Percentiles rank a stretch among this genome's conserved stretches.
phyloP scores from a whole-genome alignment of 2,113 vertebrate species.

The Orycteropus afer region DNA sequence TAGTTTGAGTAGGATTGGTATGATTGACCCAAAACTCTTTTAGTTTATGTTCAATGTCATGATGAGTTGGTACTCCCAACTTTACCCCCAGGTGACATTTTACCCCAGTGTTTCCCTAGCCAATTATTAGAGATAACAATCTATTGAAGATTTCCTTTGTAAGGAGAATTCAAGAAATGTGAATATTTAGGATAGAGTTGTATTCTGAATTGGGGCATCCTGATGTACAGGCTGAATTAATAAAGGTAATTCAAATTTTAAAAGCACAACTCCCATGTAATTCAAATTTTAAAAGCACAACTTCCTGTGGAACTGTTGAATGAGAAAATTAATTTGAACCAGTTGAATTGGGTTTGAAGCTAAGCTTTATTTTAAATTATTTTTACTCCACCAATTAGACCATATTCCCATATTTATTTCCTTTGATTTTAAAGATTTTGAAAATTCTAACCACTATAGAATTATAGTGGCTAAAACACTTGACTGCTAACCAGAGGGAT shows the following conservation, averaged over 20 bases:
- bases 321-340: constrained; percentile 15
- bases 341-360: background rate
- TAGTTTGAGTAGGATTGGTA: too few species aligned
- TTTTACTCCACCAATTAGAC: background rate
- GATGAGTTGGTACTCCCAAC: background rate
- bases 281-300: constrained; percentile 22
- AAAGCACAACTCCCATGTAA: constrained; percentile 11
- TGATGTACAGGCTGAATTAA: constrained; percentile 41
- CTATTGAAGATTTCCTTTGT: constrained; percentile 34
- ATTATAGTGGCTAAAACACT: too few species aligned
- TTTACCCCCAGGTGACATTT: background rate
- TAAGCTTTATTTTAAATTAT: background rate
- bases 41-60: background rate
- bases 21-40: background rate
- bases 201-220: constrained; percentile 1
- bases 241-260: constrained; percentile 33
- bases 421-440: constrained; percentile 51
- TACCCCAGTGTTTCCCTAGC: constrained; percentile 4
- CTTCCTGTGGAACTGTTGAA: background rate
- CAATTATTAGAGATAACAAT: background rate
- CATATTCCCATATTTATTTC: background rate
- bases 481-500: too few species aligned
- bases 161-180: constrained; percentile 19
- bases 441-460: background rate
- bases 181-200: constrained; percentile 9